Percentiles rank a stretch among this genome's conserved stretches.
phyloP scores from a whole-genome alignment of 2,888 invertebrate species.

The Elmis aenea region DNA sequence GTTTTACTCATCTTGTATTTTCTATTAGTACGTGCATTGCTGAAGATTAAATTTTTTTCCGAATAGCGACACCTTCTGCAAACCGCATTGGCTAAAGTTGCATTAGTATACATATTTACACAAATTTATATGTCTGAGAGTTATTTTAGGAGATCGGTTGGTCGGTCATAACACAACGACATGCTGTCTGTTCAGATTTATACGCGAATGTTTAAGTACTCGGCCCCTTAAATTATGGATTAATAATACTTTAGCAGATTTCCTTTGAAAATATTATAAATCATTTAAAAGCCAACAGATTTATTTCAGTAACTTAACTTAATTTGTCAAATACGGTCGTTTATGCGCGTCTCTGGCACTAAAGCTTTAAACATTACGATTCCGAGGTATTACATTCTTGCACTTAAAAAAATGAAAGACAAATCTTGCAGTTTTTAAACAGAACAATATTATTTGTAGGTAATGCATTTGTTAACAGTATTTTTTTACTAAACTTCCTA shows the following conservation, averaged over 20 bases:
- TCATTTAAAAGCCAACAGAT: constrained; percentile 13
- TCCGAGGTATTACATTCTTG: no score
- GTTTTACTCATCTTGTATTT: no score
- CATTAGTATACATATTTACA: constrained; percentile 21
- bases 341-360: no score
- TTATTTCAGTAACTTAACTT: no score
- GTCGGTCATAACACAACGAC: constrained; percentile 26
- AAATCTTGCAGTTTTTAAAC: no score
- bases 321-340: no score
- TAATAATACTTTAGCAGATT: constrained; percentile 30
- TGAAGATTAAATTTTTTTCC: neutral
- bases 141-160: constrained; percentile 28
- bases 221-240: constrained; percentile 28
- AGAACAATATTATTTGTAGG: no score
- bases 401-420: no score
- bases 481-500: no score
- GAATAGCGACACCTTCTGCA: constrained; percentile 8
- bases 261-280: constrained; percentile 26
- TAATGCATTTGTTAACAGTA: no score
- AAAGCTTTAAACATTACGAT: no score
- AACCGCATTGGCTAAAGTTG: constrained; percentile 14
- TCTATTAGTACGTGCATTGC: no score
- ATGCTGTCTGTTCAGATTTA: constrained; percentile 27
- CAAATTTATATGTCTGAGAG: constrained; percentile 19
- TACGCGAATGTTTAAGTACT: constrained; percentile 23